Evolutionary conservation across 1,140 invertebrate species (phyloP).

Genomic region (Cryptotermes secundus): DNA sequence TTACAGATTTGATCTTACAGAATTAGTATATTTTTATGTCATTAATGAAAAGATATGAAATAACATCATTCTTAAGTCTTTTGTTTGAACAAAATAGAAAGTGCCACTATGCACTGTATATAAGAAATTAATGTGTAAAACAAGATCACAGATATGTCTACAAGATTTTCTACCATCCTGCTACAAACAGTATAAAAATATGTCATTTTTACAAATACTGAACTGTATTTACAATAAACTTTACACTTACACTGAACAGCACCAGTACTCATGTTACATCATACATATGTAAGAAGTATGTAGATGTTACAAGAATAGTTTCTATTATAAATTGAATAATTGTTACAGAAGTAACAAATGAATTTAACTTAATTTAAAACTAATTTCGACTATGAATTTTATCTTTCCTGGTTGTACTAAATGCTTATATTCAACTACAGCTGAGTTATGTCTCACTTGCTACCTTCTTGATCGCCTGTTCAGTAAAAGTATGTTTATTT

Average conservation of each 20-base stretch:
- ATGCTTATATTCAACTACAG: background rate
- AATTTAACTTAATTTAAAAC: too few species aligned
- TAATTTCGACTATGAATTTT: background rate
- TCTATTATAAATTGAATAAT: too few species aligned
- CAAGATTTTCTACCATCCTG: background rate
- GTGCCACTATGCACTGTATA: background rate
- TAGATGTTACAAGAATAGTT: too few species aligned
- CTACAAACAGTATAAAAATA: background rate
- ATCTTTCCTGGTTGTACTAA: background rate
- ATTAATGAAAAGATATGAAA: background rate
- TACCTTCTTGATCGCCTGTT: background rate
- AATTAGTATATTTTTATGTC: background rate
- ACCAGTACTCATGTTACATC: background rate
- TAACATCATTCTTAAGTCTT: background rate
- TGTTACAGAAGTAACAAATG: too few species aligned
- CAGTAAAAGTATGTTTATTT: background rate
- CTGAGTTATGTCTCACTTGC: background rate
- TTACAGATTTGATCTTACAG: too few species aligned
- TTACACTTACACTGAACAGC: background rate
- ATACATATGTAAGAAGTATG: too few species aligned
- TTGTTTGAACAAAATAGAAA: background rate
- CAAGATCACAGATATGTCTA: background rate
- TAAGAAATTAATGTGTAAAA: background rate
- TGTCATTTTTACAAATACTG: slow-evolving; percentile 13
- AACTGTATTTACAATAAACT: background rate